These are phyloP conservation scores for Carassius auratus DNA, from an alignment of 2,113 vertebrate genomes.

Conservation along the genomic window DNA sequence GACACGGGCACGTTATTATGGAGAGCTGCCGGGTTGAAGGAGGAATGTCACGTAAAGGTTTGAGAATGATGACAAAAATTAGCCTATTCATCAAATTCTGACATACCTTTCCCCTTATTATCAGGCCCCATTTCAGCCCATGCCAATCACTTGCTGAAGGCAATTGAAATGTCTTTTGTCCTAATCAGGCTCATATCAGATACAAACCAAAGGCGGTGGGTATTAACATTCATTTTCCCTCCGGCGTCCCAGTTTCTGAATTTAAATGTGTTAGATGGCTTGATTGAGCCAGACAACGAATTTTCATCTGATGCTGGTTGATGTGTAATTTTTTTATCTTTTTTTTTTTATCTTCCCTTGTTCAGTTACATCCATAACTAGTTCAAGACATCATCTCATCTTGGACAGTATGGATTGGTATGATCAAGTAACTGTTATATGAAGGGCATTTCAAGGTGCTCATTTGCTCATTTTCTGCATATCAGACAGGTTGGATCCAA, in stretches of 20 bases:
- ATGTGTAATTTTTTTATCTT: not conserved
- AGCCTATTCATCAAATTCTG: conserved; percentile 31
- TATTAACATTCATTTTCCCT: conserved; percentile 22
- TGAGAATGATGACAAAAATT: conserved; percentile 30
- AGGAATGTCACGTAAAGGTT: conserved; percentile 22
- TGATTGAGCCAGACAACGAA: conserved; percentile 20
- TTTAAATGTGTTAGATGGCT: conserved; percentile 28
- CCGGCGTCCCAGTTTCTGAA: conserved; percentile 11
- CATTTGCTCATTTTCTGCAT: not conserved
- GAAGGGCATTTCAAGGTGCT: not conserved
- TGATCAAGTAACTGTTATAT: not conserved
- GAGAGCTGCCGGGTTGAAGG: not conserved
- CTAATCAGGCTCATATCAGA: conserved; percentile 25
- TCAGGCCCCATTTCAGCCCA: not conserved
- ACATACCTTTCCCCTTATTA: conserved; percentile 34
- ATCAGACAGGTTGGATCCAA: not conserved
- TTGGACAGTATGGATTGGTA: conserved; percentile 10
- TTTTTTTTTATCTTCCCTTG: not conserved
- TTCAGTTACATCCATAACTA: not conserved
- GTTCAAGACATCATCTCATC: conserved; percentile 2
- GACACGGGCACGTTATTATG: not conserved
- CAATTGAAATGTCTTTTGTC: conserved; percentile 16
- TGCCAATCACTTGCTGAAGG: conserved; percentile 14
- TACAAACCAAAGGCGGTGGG: not conserved
- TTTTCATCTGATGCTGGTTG: not conserved